Evolutionary conservation across 1,140 invertebrate species (phyloP).

Genomic region (Augochlora pura): DNA sequence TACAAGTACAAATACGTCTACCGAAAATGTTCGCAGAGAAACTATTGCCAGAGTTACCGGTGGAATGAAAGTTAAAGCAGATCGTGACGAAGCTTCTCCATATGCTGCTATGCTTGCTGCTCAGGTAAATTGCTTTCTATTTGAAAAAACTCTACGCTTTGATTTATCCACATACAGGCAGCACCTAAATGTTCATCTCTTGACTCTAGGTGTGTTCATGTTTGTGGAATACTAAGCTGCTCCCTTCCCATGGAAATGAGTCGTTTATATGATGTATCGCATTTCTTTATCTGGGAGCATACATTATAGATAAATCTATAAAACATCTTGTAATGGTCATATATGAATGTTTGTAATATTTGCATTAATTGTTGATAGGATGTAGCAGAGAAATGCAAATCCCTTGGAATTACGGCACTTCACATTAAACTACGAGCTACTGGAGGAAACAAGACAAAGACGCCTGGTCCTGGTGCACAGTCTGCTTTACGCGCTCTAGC

Average conservation of each 20-base stretch:
- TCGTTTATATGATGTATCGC: neutral
- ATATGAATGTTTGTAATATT: neutral
- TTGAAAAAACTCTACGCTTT: neutral
- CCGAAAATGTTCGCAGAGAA: conserved; percentile 85
- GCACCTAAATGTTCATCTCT: conserved; percentile 57
- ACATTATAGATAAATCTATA: conserved; percentile 35
- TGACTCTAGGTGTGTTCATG: conserved; percentile 71
- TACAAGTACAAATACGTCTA: neutral
- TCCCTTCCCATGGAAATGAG: conserved; percentile 31
- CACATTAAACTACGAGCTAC: conserved; percentile 99
- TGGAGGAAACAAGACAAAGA: conserved; percentile 99
- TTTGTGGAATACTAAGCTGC: conserved; percentile 70
- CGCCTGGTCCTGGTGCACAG: conserved; percentile 98
- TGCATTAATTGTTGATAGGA: conserved; percentile 83
- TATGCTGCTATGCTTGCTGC: conserved; percentile 99
- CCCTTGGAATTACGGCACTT: conserved; percentile 96
- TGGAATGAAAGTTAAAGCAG: conserved; percentile 99
- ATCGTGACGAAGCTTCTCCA: conserved; percentile 99
- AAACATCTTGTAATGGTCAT: neutral
- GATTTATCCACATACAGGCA: conserved; percentile 69
- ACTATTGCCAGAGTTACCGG: conserved; percentile 99
- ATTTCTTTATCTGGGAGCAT: conserved; percentile 24
- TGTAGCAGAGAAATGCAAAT: conserved; percentile 99
- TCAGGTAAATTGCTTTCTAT: conserved; percentile 84
- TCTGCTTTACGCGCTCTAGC: conserved; percentile 98